These are phyloP conservation scores for Cephonodes hylas DNA, from an alignment of 2,888 invertebrate genomes.

Conservation along the genomic window DNA sequence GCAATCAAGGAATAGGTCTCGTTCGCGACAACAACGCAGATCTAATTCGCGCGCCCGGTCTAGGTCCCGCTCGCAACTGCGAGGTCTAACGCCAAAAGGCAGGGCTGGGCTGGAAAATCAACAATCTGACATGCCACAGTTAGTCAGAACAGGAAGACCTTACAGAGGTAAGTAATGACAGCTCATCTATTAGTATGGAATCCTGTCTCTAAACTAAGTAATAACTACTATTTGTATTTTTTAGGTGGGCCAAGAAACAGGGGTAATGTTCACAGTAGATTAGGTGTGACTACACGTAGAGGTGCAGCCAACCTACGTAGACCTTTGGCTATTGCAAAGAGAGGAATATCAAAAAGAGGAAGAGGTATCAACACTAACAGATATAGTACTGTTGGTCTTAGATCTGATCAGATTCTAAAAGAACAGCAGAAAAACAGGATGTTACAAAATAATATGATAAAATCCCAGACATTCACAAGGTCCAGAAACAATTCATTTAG, in stretches of 20 bases:
- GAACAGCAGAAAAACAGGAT: conserved; percentile 57
- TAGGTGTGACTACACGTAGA: conserved; percentile 60
- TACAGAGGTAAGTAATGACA: conserved; percentile 48
- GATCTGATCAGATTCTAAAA: conserved; percentile 73
- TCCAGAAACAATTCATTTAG: conserved; percentile 69
- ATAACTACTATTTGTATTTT: too few species aligned
- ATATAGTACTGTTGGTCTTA: conserved; percentile 66
- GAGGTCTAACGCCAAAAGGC: conserved; percentile 66
- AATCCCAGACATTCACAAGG: conserved; percentile 71
- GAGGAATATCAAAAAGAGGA: conserved; percentile 72
- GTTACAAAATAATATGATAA: conserved; percentile 57
- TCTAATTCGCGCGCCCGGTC: conserved; percentile 57
- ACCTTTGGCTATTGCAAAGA: conserved; percentile 65
- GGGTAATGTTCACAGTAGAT: conserved; percentile 58
- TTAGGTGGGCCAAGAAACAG: conserved; percentile 58
- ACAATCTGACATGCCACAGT: conserved; percentile 48
- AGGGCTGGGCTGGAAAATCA: conserved; percentile 64
- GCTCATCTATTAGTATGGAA: too few species aligned
- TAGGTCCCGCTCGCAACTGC: conserved; percentile 58
- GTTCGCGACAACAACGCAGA: conserved; percentile 44
- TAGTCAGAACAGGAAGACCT: conserved; percentile 49
- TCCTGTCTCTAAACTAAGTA: too few species aligned
- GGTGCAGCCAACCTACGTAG: conserved; percentile 48
- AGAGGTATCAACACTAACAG: conserved; percentile 61
- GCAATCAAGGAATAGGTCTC: conserved; percentile 46